Base-by-base conservation (phyloP, 2,888 invertebrate species). In the Lasioglossum morio region DNA sequence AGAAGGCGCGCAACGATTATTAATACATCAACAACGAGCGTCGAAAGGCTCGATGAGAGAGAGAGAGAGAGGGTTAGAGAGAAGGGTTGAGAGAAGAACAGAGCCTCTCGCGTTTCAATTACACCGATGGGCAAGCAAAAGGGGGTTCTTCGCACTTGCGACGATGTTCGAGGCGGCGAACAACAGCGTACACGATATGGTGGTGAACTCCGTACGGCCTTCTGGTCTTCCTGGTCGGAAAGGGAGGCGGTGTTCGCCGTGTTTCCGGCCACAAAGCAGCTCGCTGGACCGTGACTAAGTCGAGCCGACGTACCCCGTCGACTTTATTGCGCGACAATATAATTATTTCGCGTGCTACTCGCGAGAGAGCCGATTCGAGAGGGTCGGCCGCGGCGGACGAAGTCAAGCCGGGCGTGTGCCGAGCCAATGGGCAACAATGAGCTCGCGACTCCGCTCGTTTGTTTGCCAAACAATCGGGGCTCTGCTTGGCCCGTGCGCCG, bases 251-350 rank as follows among this genome's bases (percentile, higher is more conserved):
- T 57, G 82, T 74, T 74, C 82, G 53, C 66, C 70, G 79, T 40
- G 78, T 81, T 87, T 84, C 84, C 82, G 79, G 81, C 82, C 75
- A 69, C 85, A 81, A 90, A 92, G 87, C 80, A 75, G 80, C 80
- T 88, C 91, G 80, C 77, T 87, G 89, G 86, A 85, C 90, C 90
- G 91, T 93, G 89, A 78, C 77, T 87, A 91, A 92, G 79, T 92
- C 88, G 84, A 81, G 79, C 43, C 77, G 93, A 91, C 92, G 87
- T 86, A 81, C 76, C 90, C 90, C 89, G 89, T 83, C 85, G 87
- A 87, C 88, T 91, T 92, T 92, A 92, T 93, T 91, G 92, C 91
- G 91, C 92, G 93, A 94, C 94, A 92, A 92, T 94, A 91, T 93
- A 92, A 94, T 94, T 92, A 92, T 92, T 93, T 88, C 69, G 85